A percentile compares a stretch with the other conserved stretches of the same genome.
Conservation (phyloP, 2,797 vertebrate species). For the Lithobates sylvaticus region DNA sequence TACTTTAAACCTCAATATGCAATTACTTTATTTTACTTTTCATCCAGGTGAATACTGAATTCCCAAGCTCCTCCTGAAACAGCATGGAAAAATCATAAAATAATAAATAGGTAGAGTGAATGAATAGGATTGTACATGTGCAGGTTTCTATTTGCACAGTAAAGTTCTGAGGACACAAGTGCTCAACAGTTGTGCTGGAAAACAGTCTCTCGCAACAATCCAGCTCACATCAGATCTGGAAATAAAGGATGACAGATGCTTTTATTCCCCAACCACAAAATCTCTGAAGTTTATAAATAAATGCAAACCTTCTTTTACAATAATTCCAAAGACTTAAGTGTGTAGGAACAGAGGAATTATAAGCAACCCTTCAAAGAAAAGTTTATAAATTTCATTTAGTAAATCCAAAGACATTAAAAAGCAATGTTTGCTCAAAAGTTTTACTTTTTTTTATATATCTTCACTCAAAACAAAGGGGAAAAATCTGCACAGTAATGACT, state of each 20-base stretch:
- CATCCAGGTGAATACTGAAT: slow-evolving; percentile 47
- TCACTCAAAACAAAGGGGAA: too few relatives aligned
- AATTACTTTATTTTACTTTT: slow-evolving; percentile 45
- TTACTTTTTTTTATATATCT: not conserved
- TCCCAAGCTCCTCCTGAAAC: slow-evolving; percentile 42
- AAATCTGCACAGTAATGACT: too few relatives aligned
- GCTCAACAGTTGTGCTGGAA: slow-evolving; percentile 47
- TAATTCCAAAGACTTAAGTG: slow-evolving; percentile 17
- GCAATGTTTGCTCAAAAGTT: not conserved
- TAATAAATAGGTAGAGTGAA: slow-evolving; percentile 49
- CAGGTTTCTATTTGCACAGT: slow-evolving; percentile 54
- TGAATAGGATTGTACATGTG: slow-evolving; percentile 50
- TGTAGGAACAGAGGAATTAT: not conserved
- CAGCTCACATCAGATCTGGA: slow-evolving; percentile 39
- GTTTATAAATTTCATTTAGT: not conserved
- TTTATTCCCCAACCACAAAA: slow-evolving; percentile 54
- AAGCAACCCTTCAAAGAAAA: slow-evolving; percentile 7
- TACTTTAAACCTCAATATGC: slow-evolving; percentile 41
- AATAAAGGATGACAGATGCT: slow-evolving; percentile 58
- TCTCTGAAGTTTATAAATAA: slow-evolving; percentile 43
- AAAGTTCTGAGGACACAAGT: slow-evolving; percentile 55
- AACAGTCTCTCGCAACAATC: slow-evolving; percentile 46
- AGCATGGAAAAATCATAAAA: slow-evolving; percentile 58
- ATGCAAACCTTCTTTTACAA: slow-evolving; percentile 18
- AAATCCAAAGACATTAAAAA: not conserved